Evolutionary conservation across 2,113 vertebrate genomes (phyloP), one percentile per base, ranked within the genome.

Genomic region (Hippocampus abdominalis): DNA sequence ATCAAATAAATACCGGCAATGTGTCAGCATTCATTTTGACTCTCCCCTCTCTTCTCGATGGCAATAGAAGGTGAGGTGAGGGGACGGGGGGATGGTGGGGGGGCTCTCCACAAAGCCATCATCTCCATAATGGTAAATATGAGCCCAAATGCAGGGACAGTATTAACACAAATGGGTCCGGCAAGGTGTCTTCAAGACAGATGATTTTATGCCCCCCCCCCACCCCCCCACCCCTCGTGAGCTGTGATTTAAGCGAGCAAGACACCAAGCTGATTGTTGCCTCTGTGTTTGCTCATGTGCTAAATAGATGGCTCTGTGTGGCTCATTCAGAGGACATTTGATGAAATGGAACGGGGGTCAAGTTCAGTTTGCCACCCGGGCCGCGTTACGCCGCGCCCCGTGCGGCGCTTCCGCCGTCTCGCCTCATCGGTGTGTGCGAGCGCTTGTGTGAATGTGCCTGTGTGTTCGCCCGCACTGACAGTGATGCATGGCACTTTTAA

Each of bases 401-500:
- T 72, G 81, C 51, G 36, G 36, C 76, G 44, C 75, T 84, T 81
- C 76, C 68, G 72, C 73, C 77, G 77, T 86, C 79, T 72, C 69
- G 76, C 66, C 68, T 69, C 39, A 13, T 8, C 29, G 27, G 23
- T 3, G 42, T 51, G 64, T 57, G 69, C 70, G 36, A 56, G 67
- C 64, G 66, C 63, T 49, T 49, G 46, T 63, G 77, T 57, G 68
- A 29, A 69, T 62, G 75, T 29, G 64, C 65, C 73, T 75, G 73
- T 69, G 68, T 64, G 71, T 72, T 75, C 59, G 72, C 78, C 67
- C 68, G 73, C 75, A 25, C 78, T 92, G 92, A 93, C 92, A 93
- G 84, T 91, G 92, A 93, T 91, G 88, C 91, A 93, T 93, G 86
- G 89, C 79, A 83, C 88, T 91, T 91, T 91, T 93, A 91, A 93